Evolutionary conservation across 2,797 vertebrate genomes (phyloP).

Genomic region (Arctocebus calabarensis): DNA sequence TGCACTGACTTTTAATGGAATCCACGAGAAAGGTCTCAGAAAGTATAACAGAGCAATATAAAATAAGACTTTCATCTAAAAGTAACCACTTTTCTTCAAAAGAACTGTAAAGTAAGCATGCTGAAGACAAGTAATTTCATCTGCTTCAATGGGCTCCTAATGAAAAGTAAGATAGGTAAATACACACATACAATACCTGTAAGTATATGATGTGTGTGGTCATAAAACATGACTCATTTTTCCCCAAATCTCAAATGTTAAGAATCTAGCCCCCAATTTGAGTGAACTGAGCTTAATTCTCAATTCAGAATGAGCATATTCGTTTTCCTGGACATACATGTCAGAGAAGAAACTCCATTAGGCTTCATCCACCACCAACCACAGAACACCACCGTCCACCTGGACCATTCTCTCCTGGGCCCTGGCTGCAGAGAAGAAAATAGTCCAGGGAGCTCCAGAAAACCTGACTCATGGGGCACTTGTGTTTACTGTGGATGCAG

Average conservation of each 20-base stretch:
- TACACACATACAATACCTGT: neutral
- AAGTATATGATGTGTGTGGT: neutral
- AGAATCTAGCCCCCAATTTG: neutral
- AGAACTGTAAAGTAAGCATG: neutral
- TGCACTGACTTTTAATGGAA: neutral
- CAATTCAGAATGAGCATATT: neutral
- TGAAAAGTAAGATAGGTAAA: neutral
- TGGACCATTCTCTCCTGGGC: neutral
- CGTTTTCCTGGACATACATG: neutral
- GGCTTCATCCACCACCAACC: neutral
- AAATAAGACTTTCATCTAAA: neutral
- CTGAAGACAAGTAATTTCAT: constrained; percentile 1
- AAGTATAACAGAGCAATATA: neutral
- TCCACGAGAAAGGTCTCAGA: neutral
- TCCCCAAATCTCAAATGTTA: neutral
- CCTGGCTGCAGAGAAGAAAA: neutral
- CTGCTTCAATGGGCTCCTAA: neutral
- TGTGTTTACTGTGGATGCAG: neutral
- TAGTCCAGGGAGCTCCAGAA: neutral
- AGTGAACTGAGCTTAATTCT: neutral
- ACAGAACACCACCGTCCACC: neutral
- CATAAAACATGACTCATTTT: neutral
- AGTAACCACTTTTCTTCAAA: neutral
- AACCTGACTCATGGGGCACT: too few species aligned
- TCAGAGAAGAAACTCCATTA: neutral